Evolutionary conservation across 2,797 vertebrate genomes (phyloP).

Genomic region (Cyprinodon diabolis): DNA sequence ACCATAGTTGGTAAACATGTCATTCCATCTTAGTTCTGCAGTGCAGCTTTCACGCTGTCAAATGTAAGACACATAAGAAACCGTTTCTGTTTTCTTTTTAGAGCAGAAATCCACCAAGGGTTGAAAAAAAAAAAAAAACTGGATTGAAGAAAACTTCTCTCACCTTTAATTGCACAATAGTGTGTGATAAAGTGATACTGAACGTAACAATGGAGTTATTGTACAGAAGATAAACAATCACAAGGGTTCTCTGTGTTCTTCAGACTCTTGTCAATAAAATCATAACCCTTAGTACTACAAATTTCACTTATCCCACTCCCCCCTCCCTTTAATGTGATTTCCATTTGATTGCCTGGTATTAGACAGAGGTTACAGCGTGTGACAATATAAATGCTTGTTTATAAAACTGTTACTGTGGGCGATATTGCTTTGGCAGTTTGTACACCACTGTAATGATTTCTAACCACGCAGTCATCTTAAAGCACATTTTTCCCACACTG

Average conservation of each 20-base stretch:
- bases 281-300: constrained; percentile 39
- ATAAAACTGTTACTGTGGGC: constrained; percentile 58
- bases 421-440: constrained; percentile 55
- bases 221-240: constrained; percentile 19
- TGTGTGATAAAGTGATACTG: constrained; percentile 30
- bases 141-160: constrained; percentile 25
- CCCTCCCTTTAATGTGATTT: constrained; percentile 65
- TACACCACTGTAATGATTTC: constrained; percentile 44
- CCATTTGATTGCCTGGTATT: constrained; percentile 54
- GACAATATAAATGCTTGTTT: constrained; percentile 64
- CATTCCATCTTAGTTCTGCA: constrained; percentile 57
- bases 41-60: constrained; percentile 51
- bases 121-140: background rate
- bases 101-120: constrained; percentile 19
- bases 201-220: constrained; percentile 21
- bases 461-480: constrained; percentile 33
- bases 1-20: constrained; percentile 62
- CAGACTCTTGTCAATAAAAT: constrained; percentile 45
- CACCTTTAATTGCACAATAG: constrained; percentile 34
- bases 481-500: constrained; percentile 43
- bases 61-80: constrained; percentile 31
- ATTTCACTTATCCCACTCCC: constrained; percentile 54
- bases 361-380: constrained; percentile 46
- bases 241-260: constrained; percentile 36
- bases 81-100: constrained; percentile 38